Percentiles rank a stretch among this genome's conserved stretches.
phyloP scores from a whole-genome alignment of 35 echinoderm and acorn worm genomes.

The Eucidaris tribuloides region DNA sequence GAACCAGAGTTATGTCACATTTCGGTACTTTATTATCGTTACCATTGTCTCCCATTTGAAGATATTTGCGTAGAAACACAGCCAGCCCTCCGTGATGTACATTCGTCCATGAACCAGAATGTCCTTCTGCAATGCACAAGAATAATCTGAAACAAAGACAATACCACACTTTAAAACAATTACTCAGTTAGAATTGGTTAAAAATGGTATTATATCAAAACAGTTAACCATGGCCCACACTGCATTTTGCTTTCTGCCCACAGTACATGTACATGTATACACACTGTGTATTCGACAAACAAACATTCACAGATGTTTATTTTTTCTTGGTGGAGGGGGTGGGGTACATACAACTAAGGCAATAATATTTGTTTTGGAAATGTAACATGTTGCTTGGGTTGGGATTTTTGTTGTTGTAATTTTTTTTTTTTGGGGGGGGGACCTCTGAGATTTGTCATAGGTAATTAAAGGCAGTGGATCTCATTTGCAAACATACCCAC shows the following conservation, averaged over 20 bases:
- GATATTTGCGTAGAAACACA: constrained; percentile 99
- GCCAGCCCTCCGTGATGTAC: constrained; percentile 91
- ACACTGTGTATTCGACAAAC: not conserved
- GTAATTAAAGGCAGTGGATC: no score
- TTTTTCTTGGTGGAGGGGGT: not conserved
- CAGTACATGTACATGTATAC: not conserved
- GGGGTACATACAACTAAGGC: not conserved
- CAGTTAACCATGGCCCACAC: not conserved
- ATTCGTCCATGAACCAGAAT: constrained; percentile 94
- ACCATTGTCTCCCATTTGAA: constrained; percentile 98
- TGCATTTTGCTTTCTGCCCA: not conserved
- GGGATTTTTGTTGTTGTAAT: no score
- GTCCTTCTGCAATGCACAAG: constrained; percentile 96
- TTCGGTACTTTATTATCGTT: not conserved
- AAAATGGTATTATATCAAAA: no score
- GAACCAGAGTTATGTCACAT: no score
- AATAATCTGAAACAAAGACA: constrained; percentile 68
- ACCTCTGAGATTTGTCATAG: no score
- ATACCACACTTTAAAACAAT: not conserved
- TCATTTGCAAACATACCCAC: no score
- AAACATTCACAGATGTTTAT: not conserved
- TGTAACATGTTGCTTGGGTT: no score
- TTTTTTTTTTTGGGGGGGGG: no score
- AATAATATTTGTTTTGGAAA: no score
- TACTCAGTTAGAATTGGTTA: not conserved